Percentiles rank a stretch among this genome's conserved stretches.
Evolutionary conservation across 1,140 invertebrate species (phyloP).

Genomic region (Ceratoteleas bidentatus): DNA sequence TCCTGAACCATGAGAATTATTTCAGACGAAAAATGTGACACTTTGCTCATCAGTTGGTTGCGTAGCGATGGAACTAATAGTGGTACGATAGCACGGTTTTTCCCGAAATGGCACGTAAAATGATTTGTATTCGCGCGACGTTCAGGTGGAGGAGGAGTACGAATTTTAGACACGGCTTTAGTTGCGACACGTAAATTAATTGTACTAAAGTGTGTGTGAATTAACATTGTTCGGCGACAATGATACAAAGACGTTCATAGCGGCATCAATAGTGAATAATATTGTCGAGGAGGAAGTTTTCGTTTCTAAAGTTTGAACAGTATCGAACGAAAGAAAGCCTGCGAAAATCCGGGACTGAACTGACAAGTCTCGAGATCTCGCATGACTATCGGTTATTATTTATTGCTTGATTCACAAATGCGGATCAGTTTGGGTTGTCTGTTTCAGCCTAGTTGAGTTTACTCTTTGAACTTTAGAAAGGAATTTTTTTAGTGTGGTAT

Average conservation of each 20-base stretch:
- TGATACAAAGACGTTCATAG: conserved; percentile 27
- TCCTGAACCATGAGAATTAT: background rate
- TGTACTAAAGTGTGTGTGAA: conserved; percentile 34
- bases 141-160: background rate
- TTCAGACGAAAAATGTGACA: conserved; percentile 18
- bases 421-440: background rate
- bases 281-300: conserved; percentile 29
- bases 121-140: conserved; percentile 1
- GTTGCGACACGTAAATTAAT: conserved; percentile 26
- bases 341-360: too few relatives aligned
- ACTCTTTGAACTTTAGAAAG: conserved; percentile 39
- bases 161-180: conserved; percentile 20
- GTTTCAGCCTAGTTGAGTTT: background rate
- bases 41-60: conserved; percentile 26
- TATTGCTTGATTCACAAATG: background rate
- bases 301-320: conserved; percentile 39
- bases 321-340: conserved; percentile 1
- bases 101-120: conserved; percentile 7
- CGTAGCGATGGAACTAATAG: conserved; percentile 14
- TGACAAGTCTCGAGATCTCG: conserved; percentile 1
- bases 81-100: conserved; percentile 13
- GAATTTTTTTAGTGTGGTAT: conserved; percentile 39
- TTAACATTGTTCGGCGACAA: conserved; percentile 36
- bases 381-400: conserved; percentile 6
- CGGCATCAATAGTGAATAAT: conserved; percentile 27